A percentile compares a stretch with the other conserved stretches of the same genome.
These are phyloP conservation scores for Muntiacus reevesi DNA, from an alignment of 2,113 vertebrate species.

Conservation along the genomic window DNA sequence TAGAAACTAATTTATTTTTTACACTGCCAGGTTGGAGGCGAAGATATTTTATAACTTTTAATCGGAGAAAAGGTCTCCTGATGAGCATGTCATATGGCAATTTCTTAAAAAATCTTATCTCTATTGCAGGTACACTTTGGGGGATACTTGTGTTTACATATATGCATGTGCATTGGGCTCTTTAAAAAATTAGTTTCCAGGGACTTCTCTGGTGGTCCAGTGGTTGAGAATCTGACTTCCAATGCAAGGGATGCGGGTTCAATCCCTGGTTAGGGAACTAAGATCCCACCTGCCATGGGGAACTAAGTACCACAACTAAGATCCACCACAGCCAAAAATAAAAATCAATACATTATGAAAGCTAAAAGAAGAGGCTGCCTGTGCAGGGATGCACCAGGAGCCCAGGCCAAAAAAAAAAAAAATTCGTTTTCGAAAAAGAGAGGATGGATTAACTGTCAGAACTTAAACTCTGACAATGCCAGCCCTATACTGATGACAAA, in stretches of 20 bases:
- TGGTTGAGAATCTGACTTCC: neutral
- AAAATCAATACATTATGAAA: neutral
- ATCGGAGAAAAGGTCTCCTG: neutral
- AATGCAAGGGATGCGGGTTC: neutral
- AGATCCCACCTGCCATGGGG: neutral
- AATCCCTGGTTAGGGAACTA: neutral
- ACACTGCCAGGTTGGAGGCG: neutral
- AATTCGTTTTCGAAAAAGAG: neutral
- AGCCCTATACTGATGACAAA: neutral
- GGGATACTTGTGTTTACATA: neutral
- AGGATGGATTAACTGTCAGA: neutral
- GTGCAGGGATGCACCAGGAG: neutral
- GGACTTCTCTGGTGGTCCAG: neutral
- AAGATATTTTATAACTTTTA: neutral
- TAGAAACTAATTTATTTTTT: neutral
- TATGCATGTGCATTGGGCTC: neutral
- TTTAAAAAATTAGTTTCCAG: neutral
- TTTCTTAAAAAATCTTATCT: neutral
- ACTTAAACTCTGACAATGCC: neutral
- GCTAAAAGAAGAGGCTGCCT: neutral
- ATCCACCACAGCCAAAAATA: neutral
- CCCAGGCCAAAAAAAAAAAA: neutral
- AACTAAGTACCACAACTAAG: neutral
- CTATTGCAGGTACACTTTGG: neutral
- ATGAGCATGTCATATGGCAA: neutral